Base-by-base conservation (phyloP, 1,140 invertebrate genomes). In the Lasioglossum albipes region DNA sequence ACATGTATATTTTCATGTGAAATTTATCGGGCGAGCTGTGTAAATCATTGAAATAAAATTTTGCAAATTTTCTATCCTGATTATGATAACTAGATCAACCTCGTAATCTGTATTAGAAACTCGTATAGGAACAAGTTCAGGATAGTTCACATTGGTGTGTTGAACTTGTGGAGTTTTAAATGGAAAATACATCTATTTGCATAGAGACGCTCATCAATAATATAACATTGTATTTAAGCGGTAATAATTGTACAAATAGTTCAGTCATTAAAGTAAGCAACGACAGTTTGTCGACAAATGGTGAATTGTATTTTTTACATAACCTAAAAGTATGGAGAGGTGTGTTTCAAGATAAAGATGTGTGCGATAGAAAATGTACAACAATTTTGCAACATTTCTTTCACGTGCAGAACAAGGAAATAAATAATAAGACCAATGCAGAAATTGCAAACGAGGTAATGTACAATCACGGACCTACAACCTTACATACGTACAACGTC, bases 221-320 rank as follows among this genome's bases (percentile, higher is more conserved):
- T 22, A 84, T 91, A 69, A 70, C 83, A 7, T 41, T 70, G 20
- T 81, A 86, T 83, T 75, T 90, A 18, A 87, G 81, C 52, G 88
- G 75, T 31, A 36, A 45, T 73, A 9, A 75, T 73, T 59, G 31
- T n/a, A 73, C 80, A 83, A 84, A 81, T 57, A 52, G 71, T 22
- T 82, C 84, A 36, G 13, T 88, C n/a, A 89, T 95, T 16, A 95
- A 94, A 89, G 89, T 93, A 84, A 94, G 95, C 81, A 88, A 84
- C 10, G 91, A 93, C 62, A 92, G 94, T 82, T 88, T 94, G 20
- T 72, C 84, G 41, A 84, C 67, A 54, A 90, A 92, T 77, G 94
- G 94, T 52, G 94, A 95, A 57, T 90, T 94, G 13, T 94, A 92
- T 90, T 95, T 95, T 88, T 90, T 91, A 71, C 90, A 89, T 64